Evolutionary conservation across 2,797 vertebrate species (phyloP).

Genomic region (Dermochelys coriacea): DNA sequence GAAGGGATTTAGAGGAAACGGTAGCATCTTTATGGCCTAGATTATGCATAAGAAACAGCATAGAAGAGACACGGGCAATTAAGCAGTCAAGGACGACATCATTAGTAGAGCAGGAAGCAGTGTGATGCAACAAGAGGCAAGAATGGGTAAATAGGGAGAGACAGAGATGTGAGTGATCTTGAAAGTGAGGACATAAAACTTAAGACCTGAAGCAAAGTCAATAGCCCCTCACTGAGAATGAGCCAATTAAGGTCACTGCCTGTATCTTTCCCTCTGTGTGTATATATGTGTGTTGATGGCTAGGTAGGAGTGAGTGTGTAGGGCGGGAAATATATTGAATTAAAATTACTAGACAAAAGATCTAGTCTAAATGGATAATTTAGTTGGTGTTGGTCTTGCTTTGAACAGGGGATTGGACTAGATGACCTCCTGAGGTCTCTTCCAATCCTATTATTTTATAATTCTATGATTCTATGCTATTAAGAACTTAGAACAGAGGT

Average conservation of each 20-base stretch:
- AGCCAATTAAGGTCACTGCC: neutral
- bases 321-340: too few relatives aligned
- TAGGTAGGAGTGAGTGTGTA: too few relatives aligned
- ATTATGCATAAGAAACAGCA: neutral
- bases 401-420: too few relatives aligned
- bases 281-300: rapidly evolving
- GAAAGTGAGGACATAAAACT: neutral
- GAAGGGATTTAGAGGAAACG: rapidly evolving
- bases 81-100: neutral
- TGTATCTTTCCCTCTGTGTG: neutral
- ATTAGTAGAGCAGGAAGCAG: neutral
- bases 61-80: neutral
- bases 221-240: neutral
- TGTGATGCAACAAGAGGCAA: neutral
- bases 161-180: neutral
- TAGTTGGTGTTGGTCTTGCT: too few relatives aligned
- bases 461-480: too few relatives aligned
- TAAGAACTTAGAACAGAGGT: too few relatives aligned
- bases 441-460: too few relatives aligned
- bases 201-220: neutral
- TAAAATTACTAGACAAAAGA: too few relatives aligned
- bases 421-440: too few relatives aligned
- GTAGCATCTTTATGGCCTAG: neutral
- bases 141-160: neutral
- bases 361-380: too few relatives aligned